phyloP scores from a whole-genome alignment of 1,140 invertebrate genomes.

The Pseudomyrmex concolor region DNA sequence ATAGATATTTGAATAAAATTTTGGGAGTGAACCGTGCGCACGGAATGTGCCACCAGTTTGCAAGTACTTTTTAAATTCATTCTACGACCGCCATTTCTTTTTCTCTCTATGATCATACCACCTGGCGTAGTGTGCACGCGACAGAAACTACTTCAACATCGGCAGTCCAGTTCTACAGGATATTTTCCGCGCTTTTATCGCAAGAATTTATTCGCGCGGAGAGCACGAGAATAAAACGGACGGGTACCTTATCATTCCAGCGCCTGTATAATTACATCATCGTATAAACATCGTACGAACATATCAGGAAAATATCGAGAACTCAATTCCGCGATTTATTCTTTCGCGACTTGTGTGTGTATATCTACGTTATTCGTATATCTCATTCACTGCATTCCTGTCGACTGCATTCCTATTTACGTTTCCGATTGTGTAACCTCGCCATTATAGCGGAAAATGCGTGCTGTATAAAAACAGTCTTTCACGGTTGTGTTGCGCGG shows the following conservation, averaged over 20 bases:
- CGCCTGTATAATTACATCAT: constrained; percentile 26
- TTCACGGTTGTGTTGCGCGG: constrained; percentile 6
- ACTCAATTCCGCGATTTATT: background rate
- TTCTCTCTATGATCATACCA: constrained; percentile 35
- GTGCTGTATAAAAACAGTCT: background rate
- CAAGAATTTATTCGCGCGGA: constrained; percentile 18
- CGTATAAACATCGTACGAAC: background rate
- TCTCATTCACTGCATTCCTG: background rate
- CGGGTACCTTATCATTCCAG: background rate
- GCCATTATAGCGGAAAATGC: constrained; percentile 11
- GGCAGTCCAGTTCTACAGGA: background rate
- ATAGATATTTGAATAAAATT: constrained; percentile 60
- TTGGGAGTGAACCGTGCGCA: constrained; percentile 5
- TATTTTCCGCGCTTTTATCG: constrained; percentile 38
- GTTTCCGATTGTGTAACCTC: constrained; percentile 2
- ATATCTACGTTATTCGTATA: background rate
- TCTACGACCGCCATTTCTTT: constrained; percentile 50
- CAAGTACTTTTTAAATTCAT: constrained; percentile 58
- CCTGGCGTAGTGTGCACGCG: constrained; percentile 27
- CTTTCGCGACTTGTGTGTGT: background rate
- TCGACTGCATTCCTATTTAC: constrained; percentile 18
- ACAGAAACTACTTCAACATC: constrained; percentile 37
- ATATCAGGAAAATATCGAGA: background rate
- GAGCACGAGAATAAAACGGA: background rate
- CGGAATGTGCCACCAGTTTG: constrained; percentile 23